Base-by-base conservation (phyloP, 2,797 vertebrate genomes). In the Halcyon leucocephala region DNA sequence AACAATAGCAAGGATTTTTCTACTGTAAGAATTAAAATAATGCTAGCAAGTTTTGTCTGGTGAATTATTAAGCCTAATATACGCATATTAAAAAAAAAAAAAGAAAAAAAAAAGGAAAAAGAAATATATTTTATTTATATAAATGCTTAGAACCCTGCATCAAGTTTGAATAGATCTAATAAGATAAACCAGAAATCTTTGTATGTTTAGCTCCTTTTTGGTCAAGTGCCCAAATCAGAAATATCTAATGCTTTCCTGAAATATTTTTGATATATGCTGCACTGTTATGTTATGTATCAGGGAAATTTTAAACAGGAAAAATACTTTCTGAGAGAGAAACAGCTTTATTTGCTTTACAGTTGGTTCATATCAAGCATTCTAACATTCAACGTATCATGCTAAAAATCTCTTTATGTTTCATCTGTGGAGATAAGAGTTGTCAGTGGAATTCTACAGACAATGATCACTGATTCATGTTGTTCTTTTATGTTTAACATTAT, bases 391-490 rank as follows among this genome's bases (percentile, higher is more conserved):
- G 13, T 37, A 7, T 37, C n/a, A 33, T 4, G 3, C 9, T 61
- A 6, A 4, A 18, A 5, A 3, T 28, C 22, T 31, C 28, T 82
- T 71, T 54, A 16, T 2, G 0, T 85, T 88, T 80, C 60, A 65
- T 1, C 28, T 83, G 12, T 22, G 22, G 8, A 64, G 29, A 26
- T 26, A 46, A 70, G 20, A 29, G 6, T 18, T 71, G 21, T 28
- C 41, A 60, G 35, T 37, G 19, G 33, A 25, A 51, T 73, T 52
- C 46, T 65, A 26, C 28, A 60, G n/a, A 51, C 11, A 49, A 1
- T 22, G 9, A 41, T 48, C 22, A 44, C 12, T n/a, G 54, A 55
- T n/a, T 67, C 0, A 0, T 35, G 24, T 17, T 83, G 18, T 19
- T 92, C 24, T 80, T 80, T 41, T 70, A 31, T 41, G 16, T 8